phyloP scores from a whole-genome alignment of 1,140 invertebrate genomes.

The Lineus longissimus region DNA sequence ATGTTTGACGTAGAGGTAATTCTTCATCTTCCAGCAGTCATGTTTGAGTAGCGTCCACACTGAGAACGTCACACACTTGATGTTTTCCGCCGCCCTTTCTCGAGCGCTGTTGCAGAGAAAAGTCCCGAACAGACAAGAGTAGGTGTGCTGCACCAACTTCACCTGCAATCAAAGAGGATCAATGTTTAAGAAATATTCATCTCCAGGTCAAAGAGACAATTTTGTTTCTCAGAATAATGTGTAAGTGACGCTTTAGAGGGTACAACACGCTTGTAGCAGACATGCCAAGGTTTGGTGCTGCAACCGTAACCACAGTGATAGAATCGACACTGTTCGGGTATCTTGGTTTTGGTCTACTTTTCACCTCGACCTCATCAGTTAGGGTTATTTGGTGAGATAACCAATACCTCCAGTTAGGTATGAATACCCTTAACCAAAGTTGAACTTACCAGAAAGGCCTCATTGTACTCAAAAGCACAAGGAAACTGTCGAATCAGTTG shows the following conservation, averaged over 20 bases:
- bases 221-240: no score
- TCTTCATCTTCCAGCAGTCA: slow-evolving; percentile 68
- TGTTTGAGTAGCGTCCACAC: slow-evolving; percentile 77
- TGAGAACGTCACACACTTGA: slow-evolving; percentile 72
- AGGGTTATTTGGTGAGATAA: no score
- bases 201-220: neutral
- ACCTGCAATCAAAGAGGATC: slow-evolving; percentile 63
- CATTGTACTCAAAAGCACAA: slow-evolving; percentile 91
- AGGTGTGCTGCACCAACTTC: slow-evolving; percentile 89
- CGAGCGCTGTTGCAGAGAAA: slow-evolving; percentile 86
- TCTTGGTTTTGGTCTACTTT: no score
- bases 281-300: no score
- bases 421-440: neutral
- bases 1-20: slow-evolving; percentile 73
- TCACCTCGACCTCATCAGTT: no score
- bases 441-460: slow-evolving; percentile 79
- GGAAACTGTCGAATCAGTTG: slow-evolving; percentile 87
- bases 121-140: slow-evolving; percentile 94
- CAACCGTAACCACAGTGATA: no score
- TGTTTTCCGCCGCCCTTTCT: slow-evolving; percentile 67
- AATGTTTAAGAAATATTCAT: neutral
- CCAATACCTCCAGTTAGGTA: no score
- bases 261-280: no score
- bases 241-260: no score
- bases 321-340: no score